These are phyloP conservation scores for Shinisaurus crocodilurus DNA, from an alignment of 2,113 vertebrate genomes.

Conservation along the genomic window DNA sequence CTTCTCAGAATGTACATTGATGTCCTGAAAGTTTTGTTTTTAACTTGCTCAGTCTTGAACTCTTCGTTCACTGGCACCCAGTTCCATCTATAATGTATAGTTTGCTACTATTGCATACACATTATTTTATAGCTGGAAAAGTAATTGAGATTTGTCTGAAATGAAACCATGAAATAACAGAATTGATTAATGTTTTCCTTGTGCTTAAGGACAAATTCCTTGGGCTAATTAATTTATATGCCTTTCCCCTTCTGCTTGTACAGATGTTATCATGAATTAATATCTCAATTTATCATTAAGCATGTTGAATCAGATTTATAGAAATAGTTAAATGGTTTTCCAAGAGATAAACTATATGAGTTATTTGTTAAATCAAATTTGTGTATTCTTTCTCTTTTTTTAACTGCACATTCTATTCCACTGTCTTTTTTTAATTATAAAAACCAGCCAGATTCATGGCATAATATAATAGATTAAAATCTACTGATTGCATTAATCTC, in stretches of 20 bases:
- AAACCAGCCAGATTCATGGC: constrained; percentile 19
- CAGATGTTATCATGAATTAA: constrained; percentile 20
- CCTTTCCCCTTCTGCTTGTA: constrained; percentile 6
- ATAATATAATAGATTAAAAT: constrained; percentile 26
- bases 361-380: background rate
- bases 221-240: background rate
- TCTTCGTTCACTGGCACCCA: background rate
- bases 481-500: background rate
- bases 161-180: constrained; percentile 29
- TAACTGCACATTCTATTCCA: background rate
- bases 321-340: constrained; percentile 23
- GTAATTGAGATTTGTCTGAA: constrained; percentile 29
- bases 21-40: rapidly evolving
- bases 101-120: constrained; percentile 14
- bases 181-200: background rate
- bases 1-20: constrained; percentile 13
- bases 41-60: constrained; percentile 27
- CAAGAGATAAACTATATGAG: constrained; percentile 10
- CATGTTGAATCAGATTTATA: background rate
- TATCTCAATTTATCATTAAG: constrained; percentile 2
- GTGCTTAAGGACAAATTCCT: constrained; percentile 5
- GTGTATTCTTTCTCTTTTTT: constrained; percentile 20
- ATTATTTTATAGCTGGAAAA: constrained; percentile 13
- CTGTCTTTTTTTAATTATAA: constrained; percentile 37
- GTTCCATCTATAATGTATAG: background rate